phyloP scores from a whole-genome alignment of 1,140 invertebrate species.

The Drosophila elegans region DNA sequence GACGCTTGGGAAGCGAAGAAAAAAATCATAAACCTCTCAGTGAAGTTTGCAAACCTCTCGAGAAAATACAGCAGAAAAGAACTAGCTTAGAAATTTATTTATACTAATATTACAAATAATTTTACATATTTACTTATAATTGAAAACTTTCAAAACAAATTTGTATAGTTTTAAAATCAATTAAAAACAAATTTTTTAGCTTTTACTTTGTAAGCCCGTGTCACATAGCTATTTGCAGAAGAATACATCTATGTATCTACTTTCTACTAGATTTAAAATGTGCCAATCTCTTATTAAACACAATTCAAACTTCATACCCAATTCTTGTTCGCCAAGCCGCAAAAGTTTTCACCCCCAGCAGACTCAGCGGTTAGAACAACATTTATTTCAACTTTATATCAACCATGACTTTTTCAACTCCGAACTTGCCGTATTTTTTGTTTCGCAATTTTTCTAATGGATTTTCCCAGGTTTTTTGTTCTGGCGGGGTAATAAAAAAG shows the following conservation, averaged over 20 bases:
- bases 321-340: conserved; percentile 31
- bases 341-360: conserved; percentile 31
- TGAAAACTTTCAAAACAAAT: too few species aligned
- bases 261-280: too few species aligned
- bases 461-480: conserved; percentile 22
- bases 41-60: neutral
- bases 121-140: too few species aligned
- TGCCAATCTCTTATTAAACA: conserved; percentile 14
- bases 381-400: conserved; percentile 49
- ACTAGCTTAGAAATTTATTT: neutral
- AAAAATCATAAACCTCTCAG: neutral
- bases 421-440: conserved; percentile 4
- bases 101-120: too few species aligned
- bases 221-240: too few species aligned
- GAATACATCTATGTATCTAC: too few species aligned
- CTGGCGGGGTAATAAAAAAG: neutral
- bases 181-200: too few species aligned
- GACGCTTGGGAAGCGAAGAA: conserved; percentile 5
- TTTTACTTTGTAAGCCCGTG: too few species aligned
- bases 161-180: too few species aligned
- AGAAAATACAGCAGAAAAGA: neutral
- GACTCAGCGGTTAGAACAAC: conserved; percentile 39
- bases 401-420: conserved; percentile 31
- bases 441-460: conserved; percentile 48
- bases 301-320: conserved; percentile 20